Base-by-base conservation (phyloP, 2,797 vertebrate genomes). In the Parotocinclus haroldoi region DNA sequence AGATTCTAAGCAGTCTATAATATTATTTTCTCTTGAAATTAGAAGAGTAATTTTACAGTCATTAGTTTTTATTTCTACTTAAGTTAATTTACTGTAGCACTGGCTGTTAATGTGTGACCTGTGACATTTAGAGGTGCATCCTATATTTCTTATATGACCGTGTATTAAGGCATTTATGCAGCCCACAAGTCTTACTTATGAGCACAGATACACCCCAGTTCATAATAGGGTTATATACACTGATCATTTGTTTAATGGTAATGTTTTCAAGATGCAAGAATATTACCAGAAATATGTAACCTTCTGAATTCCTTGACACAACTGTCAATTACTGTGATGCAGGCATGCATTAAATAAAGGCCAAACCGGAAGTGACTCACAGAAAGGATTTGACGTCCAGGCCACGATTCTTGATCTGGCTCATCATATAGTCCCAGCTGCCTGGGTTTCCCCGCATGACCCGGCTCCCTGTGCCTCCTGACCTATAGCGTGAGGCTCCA, bases 391-490 rank as follows among this genome's bases (percentile, higher is more conserved):
- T 99, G 89, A 97, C 94, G 79, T 99, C 97, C 88, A 98, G 91
- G 88, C 97, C 97, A 9, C 94, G 93, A 84, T 92, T 97, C 83
- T 92, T 92, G 82, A 99, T 95, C 89, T 99, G 94, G 84, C 96
- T 95, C 94, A 96, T 96, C 92, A 97, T 91, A 86, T 98, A 93
- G 89, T 99, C 96, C 96, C 94, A 96, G 91, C 95, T 98, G 85
- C 97, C 96, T 0, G 96, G 93, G 79, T 90, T 93, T 82, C 87
- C 92, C 63, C 85, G 89, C 68, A 89, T 87, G 73, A 85, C 89
- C 17, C 88, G 91, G 54, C 88, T 89, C 76, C 91, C 90, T 44
- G 90, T 85, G 13, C 90, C 93, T 39, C 89, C 89, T 74, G 85
- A 84, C 79, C 89, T 91, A 78, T 87, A 86, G 81, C 91, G 93